These are phyloP conservation scores for Capreolus pygargus DNA, from an alignment of 2,113 vertebrate species.

Conservation along the genomic window DNA sequence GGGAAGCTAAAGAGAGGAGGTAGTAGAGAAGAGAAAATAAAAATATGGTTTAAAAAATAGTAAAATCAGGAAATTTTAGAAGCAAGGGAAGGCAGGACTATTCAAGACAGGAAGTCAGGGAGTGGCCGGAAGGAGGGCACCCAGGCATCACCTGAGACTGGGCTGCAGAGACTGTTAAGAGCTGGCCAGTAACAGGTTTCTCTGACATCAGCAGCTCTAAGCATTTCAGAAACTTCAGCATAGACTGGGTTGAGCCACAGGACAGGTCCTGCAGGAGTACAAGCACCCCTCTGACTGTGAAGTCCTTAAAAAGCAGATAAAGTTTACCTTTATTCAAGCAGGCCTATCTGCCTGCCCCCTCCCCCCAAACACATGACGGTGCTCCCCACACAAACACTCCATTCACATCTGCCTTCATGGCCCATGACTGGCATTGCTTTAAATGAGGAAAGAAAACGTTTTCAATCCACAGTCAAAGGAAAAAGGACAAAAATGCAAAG, in stretches of 20 bases:
- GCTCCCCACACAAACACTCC: not conserved
- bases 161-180: not conserved
- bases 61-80: not conserved
- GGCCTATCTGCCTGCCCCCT: not conserved
- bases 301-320: not conserved
- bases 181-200: not conserved
- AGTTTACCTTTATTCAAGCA: not conserved
- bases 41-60: not conserved
- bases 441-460: not conserved
- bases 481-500: conserved; percentile 43
- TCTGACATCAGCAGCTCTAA: not conserved
- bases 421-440: conserved; percentile 31
- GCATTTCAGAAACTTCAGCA: not conserved
- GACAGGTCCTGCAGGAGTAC: not conserved
- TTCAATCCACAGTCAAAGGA: not conserved
- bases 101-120: not conserved
- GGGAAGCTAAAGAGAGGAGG: not conserved
- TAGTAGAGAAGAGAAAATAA: not conserved
- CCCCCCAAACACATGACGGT: not conserved
- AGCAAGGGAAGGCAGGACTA: not conserved
- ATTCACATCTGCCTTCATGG: not conserved
- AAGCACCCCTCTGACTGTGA: not conserved
- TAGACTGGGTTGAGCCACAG: not conserved
- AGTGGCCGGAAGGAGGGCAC: not conserved
- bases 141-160: not conserved